Base-by-base conservation (phyloP, 2,797 vertebrate species). In the Peromyscus eremicus region DNA sequence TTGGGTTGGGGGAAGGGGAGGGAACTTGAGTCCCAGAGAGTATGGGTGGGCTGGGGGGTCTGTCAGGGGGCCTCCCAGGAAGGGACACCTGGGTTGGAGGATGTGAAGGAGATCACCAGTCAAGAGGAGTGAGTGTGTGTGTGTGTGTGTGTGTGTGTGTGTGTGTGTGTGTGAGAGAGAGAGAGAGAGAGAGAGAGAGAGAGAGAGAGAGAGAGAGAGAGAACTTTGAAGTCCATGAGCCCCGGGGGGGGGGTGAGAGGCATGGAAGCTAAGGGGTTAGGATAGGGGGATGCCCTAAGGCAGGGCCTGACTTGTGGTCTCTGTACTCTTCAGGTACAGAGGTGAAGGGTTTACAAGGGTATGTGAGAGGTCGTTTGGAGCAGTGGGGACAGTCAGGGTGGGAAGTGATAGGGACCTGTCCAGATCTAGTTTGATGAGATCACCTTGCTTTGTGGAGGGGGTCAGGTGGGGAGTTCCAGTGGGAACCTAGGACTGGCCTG, bases 81-180 rank as follows among this genome's bases (percentile, higher is more conserved):
- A 83, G 85, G 85, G 87, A 46, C 66, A 37, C 70, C 21, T 83
- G 94, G 64, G 62, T 79, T 87, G 68, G 77, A 82, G 12, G 55
- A 25, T n/a, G n/a, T 62, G 27, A 62, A 92, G 70, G 88, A 60
- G 89, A 82, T 94, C 27, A 77, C 40, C 37, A 46, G 84, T 46
- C 49, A 32, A 43, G 43, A 23, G 37, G 81, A 17, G 29, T 60
- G 57, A 60, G 17, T 57, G 57, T 83, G 37, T 60, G 79, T 81
- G n/a, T 60, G 55, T 81, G 52, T 81, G 77, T 52, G 77, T 80
- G 34, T 25, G 80, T 40, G 80, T 37, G 80, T 40, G n/a, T 40
- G 80, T 55, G 79, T 57, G 34, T 25, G 79, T 57, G 77, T n/a
- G 79, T 25, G 34, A 8, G 52, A 49, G 52, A 52, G 49, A 52